phyloP scores from a whole-genome alignment of 2,888 invertebrate species.

The Sabatieria punctata region DNA sequence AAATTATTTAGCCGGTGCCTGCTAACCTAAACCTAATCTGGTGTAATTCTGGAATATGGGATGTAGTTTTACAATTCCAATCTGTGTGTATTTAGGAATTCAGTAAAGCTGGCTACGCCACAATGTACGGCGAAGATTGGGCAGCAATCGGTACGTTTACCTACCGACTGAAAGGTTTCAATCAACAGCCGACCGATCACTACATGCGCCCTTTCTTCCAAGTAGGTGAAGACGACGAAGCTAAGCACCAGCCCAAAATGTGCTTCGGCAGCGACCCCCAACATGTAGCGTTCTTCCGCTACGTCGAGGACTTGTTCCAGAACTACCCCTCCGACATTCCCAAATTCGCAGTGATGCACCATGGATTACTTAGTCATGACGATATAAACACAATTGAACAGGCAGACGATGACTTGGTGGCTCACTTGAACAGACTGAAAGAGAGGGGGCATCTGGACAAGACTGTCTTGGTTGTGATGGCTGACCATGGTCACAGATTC shows the following conservation, averaged over 20 bases:
- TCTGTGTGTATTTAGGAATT: slow-evolving; percentile 15
- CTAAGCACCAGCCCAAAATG: not conserved
- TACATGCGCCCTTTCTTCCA: slow-evolving; percentile 61
- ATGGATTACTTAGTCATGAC: slow-evolving; percentile 71
- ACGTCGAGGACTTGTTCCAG: slow-evolving; percentile 41
- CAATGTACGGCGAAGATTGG: slow-evolving; percentile 71
- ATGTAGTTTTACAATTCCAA: no score
- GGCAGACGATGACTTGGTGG: slow-evolving; percentile 20
- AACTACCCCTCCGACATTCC: slow-evolving; percentile 48
- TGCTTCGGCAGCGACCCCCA: not conserved
- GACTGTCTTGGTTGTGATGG: slow-evolving; percentile 69
- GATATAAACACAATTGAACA: slow-evolving; percentile 53
- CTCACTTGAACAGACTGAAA: slow-evolving; percentile 15
- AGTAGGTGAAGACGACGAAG: not conserved
- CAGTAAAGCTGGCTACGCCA: slow-evolving; percentile 37
- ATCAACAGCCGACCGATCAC: slow-evolving; percentile 65
- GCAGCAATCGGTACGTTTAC: slow-evolving; percentile 70
- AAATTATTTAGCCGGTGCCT: no score
- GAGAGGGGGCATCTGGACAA: slow-evolving; percentile 50
- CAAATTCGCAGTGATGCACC: slow-evolving; percentile 69
- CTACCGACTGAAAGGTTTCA: slow-evolving; percentile 70
- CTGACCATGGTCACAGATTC: slow-evolving; percentile 80
- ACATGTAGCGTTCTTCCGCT: slow-evolving; percentile 14
- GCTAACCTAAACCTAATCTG: no score
- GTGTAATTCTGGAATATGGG: no score